phyloP scores from a whole-genome alignment of 2,797 vertebrate species.

The Cryptoblepharus egeriae region DNA sequence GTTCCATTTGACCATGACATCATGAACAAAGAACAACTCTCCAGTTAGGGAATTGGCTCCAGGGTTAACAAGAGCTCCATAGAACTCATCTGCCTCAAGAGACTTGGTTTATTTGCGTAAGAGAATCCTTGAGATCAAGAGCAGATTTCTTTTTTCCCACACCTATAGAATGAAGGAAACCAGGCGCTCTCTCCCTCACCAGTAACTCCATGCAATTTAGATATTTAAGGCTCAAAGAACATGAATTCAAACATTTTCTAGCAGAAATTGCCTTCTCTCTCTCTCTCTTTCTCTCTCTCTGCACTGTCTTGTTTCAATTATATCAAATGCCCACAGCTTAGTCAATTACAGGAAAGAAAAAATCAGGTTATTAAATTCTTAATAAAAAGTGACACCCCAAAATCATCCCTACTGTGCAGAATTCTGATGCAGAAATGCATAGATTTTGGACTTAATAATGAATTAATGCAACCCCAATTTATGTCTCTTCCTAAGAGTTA shows the following conservation, averaged over 20 bases:
- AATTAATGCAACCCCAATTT: neutral
- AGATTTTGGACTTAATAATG: conserved; percentile 4
- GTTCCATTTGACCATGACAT: conserved; percentile 55
- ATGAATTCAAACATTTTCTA: conserved; percentile 29
- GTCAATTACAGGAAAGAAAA: neutral
- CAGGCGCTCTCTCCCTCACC: conserved; percentile 28
- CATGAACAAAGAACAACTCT: conserved; percentile 39
- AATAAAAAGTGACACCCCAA: neutral
- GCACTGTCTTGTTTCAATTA: conserved; percentile 24
- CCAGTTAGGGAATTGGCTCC: conserved; percentile 33
- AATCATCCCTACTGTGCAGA: neutral
- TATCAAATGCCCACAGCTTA: neutral
- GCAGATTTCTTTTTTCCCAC: conserved; percentile 20
- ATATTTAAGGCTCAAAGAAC: conserved; percentile 41
- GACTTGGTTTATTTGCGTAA: conserved; percentile 35
- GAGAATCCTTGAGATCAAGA: conserved; percentile 48
- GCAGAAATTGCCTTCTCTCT: neutral
- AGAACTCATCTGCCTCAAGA: conserved; percentile 31
- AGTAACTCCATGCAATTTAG: conserved; percentile 36
- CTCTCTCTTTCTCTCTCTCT: neutral
- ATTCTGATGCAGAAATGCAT: neutral
- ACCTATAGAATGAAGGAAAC: conserved; percentile 18
- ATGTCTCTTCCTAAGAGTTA: neutral
- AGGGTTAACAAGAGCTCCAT: conserved; percentile 44
- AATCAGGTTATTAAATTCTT: conserved; percentile 15